Conservation (phyloP, 53 echinoderm and acorn worm genomes). For the Echinometra lucunter region DNA sequence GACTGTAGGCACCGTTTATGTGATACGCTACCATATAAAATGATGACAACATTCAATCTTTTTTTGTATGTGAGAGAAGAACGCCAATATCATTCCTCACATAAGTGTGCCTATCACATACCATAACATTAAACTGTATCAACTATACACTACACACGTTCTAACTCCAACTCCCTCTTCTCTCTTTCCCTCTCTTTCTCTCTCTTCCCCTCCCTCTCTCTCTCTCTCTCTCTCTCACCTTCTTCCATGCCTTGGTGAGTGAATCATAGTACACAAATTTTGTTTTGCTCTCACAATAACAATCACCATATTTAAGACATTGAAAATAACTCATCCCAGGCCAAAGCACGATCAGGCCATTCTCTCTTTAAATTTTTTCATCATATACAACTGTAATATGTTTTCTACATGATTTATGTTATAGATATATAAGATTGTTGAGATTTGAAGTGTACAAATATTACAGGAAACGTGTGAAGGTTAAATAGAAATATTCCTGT, state of each 20-base stretch:
- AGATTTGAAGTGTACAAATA: conserved; percentile 9
- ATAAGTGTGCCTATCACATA: background rate
- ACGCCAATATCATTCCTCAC: background rate
- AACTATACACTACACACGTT: background rate
- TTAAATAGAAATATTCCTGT: background rate
- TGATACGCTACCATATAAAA: conserved; percentile 28
- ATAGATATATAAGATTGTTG: background rate
- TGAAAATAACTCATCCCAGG: background rate
- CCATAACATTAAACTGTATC: background rate
- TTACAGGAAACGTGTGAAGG: background rate
- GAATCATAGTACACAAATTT: background rate
- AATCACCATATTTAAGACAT: background rate
- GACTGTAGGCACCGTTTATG: conserved; percentile 14
- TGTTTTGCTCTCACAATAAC: background rate
- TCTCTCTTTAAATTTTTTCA: background rate
- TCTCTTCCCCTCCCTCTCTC: conserved; percentile 31
- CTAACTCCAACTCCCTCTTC: background rate
- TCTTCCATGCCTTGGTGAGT: background rate
- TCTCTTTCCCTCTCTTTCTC: background rate
- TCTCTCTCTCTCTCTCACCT: conserved; percentile 32
- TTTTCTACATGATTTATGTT: background rate
- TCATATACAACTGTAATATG: background rate
- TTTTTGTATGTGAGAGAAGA: conserved; percentile 3
- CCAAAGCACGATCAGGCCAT: background rate
- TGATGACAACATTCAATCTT: background rate